These are phyloP conservation scores for Alligator mississippiensis DNA, from an alignment of 2,113 vertebrate genomes.

Conservation along the genomic window DNA sequence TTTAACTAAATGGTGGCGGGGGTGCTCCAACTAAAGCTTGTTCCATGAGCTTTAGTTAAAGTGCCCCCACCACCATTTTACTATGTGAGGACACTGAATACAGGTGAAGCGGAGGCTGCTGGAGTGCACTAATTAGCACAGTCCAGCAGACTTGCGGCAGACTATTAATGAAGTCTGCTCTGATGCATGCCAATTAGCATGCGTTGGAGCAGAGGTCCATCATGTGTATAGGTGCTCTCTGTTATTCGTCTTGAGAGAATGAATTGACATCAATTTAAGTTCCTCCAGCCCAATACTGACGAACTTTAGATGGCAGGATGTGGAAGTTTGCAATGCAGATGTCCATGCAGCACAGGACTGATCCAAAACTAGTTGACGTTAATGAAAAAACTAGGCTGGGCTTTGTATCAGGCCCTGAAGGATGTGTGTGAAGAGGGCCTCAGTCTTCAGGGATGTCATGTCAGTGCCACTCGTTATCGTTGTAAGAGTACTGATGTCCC, in stretches of 20 bases:
- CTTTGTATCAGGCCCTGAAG: not conserved
- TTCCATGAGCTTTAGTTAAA: no score
- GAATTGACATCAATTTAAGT: not conserved
- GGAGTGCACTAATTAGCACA: no score
- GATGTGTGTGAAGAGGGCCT: not conserved
- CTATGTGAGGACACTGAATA: no score
- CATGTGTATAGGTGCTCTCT: not conserved
- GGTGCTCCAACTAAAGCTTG: no score
- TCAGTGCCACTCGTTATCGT: not conserved
- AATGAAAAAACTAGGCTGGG: slow-evolving; percentile 5
- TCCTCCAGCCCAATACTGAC: not conserved
- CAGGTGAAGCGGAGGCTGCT: no score
- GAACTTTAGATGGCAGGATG: not conserved
- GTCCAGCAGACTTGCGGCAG: no score
- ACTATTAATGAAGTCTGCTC: no score
- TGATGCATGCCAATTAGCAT: no score
- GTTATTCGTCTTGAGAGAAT: not conserved
- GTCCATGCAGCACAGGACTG: not conserved
- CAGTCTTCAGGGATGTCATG: not conserved
- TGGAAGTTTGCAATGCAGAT: not conserved
- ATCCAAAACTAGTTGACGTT: slow-evolving; percentile 13
- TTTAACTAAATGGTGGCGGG: not conserved
- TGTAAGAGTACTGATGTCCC: not conserved
- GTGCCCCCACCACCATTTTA: no score
- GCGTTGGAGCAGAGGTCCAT: no score